Conservation (phyloP, 2,797 vertebrate species). For the Antennarius maculatus region DNA sequence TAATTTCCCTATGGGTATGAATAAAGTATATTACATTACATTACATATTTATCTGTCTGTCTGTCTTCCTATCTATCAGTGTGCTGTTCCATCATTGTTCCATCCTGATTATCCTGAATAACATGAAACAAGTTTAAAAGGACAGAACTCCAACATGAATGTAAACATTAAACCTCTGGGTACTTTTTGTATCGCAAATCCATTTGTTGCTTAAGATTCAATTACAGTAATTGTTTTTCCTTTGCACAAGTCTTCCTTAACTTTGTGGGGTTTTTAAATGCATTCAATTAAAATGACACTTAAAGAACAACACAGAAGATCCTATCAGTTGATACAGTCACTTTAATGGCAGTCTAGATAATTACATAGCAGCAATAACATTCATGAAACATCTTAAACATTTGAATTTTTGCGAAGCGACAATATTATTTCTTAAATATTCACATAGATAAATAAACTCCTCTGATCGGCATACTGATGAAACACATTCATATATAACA, state of each 20-base stretch:
- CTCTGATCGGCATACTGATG: conserved; percentile 56
- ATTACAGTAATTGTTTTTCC: background rate
- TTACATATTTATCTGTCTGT: no score
- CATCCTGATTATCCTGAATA: background rate
- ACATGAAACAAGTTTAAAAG: background rate
- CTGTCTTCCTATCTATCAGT: background rate
- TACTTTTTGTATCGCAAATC: background rate
- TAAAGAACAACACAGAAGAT: conserved; percentile 39
- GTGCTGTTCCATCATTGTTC: background rate
- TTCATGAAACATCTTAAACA: conserved; percentile 71
- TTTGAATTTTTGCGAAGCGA: conserved; percentile 65
- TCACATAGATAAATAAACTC: conserved; percentile 73
- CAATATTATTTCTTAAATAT: conserved; percentile 66
- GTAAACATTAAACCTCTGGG: background rate
- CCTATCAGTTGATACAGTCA: conserved; percentile 56
- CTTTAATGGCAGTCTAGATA: conserved; percentile 76
- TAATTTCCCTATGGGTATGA: no score
- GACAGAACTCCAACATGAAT: background rate
- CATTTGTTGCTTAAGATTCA: background rate
- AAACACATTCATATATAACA: conserved; percentile 55
- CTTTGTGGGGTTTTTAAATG: background rate
- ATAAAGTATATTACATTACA: no score
- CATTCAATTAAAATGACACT: conserved; percentile 8
- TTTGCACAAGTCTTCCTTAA: background rate
- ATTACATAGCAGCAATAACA: conserved; percentile 78